Percentiles rank a stretch among this genome's conserved stretches.
These are phyloP conservation scores for Nemapogon koenigi DNA, from an alignment of 2,888 invertebrate species.

Conservation along the genomic window DNA sequence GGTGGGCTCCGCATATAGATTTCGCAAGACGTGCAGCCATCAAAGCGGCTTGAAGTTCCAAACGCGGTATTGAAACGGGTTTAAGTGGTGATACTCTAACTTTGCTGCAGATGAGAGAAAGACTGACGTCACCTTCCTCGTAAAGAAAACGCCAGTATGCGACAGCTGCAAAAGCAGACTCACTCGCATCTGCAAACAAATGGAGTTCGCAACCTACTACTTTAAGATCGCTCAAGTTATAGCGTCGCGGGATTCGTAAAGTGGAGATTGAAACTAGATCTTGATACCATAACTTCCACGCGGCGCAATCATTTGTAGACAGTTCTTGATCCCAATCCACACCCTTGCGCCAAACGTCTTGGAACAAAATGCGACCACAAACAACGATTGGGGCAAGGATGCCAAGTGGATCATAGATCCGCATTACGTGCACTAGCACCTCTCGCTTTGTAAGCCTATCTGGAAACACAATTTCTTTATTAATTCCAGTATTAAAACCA, in stretches of 20 bases:
- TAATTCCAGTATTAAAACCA: too few species aligned
- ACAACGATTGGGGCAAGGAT: not conserved
- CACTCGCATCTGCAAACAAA: slow-evolving; percentile 1
- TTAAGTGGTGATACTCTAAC: slow-evolving; percentile 7
- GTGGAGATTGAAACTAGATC: not conserved
- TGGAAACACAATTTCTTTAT: too few species aligned
- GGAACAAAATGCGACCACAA: not conserved
- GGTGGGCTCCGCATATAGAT: not conserved
- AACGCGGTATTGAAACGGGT: slow-evolving; percentile 3
- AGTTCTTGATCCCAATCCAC: not conserved
- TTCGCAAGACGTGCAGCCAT: slow-evolving; percentile 5
- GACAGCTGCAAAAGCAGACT: slow-evolving; percentile 1
- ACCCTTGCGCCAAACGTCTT: not conserved
- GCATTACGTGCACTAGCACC: slow-evolving; percentile 1
- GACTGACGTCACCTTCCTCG: not conserved
- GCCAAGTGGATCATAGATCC: not conserved
- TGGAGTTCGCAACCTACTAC: slow-evolving; percentile 1
- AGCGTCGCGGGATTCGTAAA: not conserved
- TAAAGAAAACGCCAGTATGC: not conserved
- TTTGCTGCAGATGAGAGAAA: not conserved
- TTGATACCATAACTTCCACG: not conserved
- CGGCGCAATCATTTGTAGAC: not conserved
- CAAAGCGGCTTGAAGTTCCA: slow-evolving; percentile 11
- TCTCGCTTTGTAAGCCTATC: not conserved
- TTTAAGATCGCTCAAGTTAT: not conserved